phyloP scores from a whole-genome alignment of 2,113 vertebrate genomes.

The Acanthisitta chloris region DNA sequence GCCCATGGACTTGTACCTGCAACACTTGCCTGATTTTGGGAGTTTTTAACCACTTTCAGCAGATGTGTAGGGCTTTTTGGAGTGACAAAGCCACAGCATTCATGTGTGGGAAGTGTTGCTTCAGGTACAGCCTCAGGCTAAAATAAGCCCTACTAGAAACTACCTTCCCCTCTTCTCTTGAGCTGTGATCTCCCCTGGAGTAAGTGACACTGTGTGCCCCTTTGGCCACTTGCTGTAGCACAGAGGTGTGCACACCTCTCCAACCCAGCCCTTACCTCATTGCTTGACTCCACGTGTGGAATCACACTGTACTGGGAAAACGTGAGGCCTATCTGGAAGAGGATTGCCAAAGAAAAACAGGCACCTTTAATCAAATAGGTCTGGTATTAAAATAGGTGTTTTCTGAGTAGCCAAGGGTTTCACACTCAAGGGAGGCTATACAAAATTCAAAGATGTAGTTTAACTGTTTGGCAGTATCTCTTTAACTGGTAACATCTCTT shows the following conservation, averaged over 20 bases:
- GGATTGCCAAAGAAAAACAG: not conserved
- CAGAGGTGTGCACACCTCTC: fast-evolving
- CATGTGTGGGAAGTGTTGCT: not conserved
- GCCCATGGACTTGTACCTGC: not conserved
- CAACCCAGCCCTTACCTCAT: not conserved
- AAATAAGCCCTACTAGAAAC: not conserved
- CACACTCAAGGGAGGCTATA: not conserved
- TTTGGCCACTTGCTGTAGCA: not conserved
- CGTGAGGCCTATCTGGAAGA: not conserved
- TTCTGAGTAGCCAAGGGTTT: not conserved
- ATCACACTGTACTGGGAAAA: not conserved
- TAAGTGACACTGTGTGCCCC: not conserved
- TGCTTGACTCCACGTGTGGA: fast-evolving
- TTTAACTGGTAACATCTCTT: slow-evolving; percentile 37
- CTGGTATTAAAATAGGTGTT: not conserved
- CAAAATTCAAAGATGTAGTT: slow-evolving; percentile 2
- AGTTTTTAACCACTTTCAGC: not conserved
- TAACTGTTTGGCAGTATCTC: not conserved
- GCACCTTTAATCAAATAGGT: not conserved
- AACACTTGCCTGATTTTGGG: not conserved
- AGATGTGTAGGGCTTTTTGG: not conserved
- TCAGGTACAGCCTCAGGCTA: not conserved
- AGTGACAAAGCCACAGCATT: not conserved
- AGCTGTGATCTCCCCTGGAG: not conserved
- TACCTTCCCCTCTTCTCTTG: not conserved